A percentile compares a stretch with the other conserved stretches of the same genome.
Conservation (phyloP, 2,888 invertebrate genomes). For the Drosophila imparisetae region DNA sequence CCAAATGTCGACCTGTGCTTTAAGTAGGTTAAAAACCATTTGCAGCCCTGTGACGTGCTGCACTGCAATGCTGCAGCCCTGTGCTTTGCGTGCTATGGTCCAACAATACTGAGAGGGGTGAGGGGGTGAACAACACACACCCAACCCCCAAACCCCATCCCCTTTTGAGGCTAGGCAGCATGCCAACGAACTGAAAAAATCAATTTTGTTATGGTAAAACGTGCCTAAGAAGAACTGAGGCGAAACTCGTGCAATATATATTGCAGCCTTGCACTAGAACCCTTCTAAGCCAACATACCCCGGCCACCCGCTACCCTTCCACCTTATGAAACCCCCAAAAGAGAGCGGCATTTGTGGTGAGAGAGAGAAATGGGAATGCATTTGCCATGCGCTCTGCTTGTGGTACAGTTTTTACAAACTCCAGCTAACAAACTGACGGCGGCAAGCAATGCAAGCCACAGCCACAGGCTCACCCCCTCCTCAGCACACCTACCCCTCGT, state of each 20-base stretch:
- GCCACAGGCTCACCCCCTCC: not conserved
- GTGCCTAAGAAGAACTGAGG: constrained; percentile 77
- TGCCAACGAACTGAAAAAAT: constrained; percentile 80
- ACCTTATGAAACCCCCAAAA: not conserved
- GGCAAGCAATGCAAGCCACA: constrained; percentile 19
- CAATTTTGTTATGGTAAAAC: constrained; percentile 63
- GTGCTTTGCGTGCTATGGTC: constrained; percentile 44
- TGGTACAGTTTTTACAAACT: constrained; percentile 77
- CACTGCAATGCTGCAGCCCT: constrained; percentile 41
- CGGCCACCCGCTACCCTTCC: not conserved
- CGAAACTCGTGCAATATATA: constrained; percentile 76
- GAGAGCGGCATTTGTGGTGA: constrained; percentile 5
- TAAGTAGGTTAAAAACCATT: constrained; percentile 78
- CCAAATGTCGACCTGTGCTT: constrained; percentile 72
- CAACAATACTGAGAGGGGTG: not conserved
- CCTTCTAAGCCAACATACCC: constrained; percentile 25
- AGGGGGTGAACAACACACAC: not conserved
- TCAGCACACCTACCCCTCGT: not conserved
- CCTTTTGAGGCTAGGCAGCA: constrained; percentile 59
- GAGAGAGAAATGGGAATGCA: constrained; percentile 50
- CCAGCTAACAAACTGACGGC: constrained; percentile 56
- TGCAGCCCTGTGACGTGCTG: constrained; percentile 57
- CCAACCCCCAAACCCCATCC: too few relatives aligned
- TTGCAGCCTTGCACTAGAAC: constrained; percentile 81
- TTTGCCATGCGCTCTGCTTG: constrained; percentile 69